Evolutionary conservation across 1,140 invertebrate genomes (phyloP).

Genomic region (Aphidius gifuensis): DNA sequence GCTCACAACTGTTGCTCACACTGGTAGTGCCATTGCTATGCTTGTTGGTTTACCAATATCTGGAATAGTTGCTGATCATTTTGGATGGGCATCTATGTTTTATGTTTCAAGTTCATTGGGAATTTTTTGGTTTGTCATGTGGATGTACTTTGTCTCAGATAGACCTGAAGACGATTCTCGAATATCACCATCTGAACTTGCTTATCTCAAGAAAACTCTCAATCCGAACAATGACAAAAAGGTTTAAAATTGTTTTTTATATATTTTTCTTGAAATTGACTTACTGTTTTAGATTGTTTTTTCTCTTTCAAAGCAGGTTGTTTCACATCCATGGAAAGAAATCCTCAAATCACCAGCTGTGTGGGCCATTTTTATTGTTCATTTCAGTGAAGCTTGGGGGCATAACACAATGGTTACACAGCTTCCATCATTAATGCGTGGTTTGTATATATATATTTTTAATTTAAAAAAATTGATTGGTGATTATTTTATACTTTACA

Average conservation of each 20-base stretch:
- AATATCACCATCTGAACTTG: constrained; percentile 72
- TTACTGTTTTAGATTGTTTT: neutral
- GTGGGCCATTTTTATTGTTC: constrained; percentile 85
- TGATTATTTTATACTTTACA: no score
- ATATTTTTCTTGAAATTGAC: neutral
- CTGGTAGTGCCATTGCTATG: constrained; percentile 78
- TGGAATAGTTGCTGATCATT: constrained; percentile 66
- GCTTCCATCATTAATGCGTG: constrained; percentile 86
- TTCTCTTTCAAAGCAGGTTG: constrained; percentile 35
- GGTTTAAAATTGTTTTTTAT: constrained; percentile 8
- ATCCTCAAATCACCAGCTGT: constrained; percentile 81
- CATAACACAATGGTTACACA: constrained; percentile 90
- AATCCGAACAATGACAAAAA: constrained; percentile 28
- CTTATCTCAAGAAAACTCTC: constrained; percentile 65
- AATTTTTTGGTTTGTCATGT: constrained; percentile 68
- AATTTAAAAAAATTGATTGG: neutral
- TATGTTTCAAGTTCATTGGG: constrained; percentile 80
- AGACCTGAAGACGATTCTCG: constrained; percentile 72
- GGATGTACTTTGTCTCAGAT: constrained; percentile 71
- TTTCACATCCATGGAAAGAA: constrained; percentile 73
- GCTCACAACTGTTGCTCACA: constrained; percentile 75
- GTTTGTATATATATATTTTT: constrained; percentile 47
- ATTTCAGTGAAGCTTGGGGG: constrained; percentile 94
- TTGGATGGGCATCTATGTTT: constrained; percentile 85
- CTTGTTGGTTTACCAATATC: constrained; percentile 76